Base-by-base conservation (phyloP, 2,888 invertebrate genomes). In the Hydriomena furcata region DNA sequence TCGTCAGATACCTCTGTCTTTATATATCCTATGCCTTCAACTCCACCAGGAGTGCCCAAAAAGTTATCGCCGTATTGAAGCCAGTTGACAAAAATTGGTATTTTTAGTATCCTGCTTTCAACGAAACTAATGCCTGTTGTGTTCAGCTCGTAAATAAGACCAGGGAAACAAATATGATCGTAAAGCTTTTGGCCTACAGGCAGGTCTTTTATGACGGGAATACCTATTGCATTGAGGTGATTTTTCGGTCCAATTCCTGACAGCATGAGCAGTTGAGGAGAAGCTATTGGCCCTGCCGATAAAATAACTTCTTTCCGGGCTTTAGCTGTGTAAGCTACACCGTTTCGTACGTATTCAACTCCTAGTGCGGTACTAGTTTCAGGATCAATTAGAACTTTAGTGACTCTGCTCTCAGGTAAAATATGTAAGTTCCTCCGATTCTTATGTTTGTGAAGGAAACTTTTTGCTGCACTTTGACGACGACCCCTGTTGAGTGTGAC, bases 201-300 rank as follows among this genome's bases (percentile, higher is more conserved):
- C 8, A 95, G 80, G 60, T 94, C 91, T 56, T 92, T 82, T 1
- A 94, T 64, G 0, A 94, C 76, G 0, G 93, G 92, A 54, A 95
- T 91, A 0, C 88, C 88, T 0, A 92, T 73, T 1, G 88, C 79
- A 10, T 78, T 68, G 1, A 94, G 76, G 63, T 94, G 89, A 32
- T 92, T 71, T 50, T 67, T 80, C 0, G 92, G 92, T 1, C 93
- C 93, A 7, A 93, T 71, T 0, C 97, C 97, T 4, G 97, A 97
- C 3, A 98, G 79, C 96, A 98, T 96, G 6, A 98, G 91, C 1
- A 98, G 76, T 77, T 98, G 98, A 0, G 98, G 97, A 0, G 97
- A 95, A 66, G 96, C 96, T 57, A 98, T 94, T 1, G 97, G 93
- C 0, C 98, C 98, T 1, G 96, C 96, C 7, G 95, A 94, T 8